Evolutionary conservation across 2,888 invertebrate species (phyloP).

Genomic region (Xylota sylvarum): DNA sequence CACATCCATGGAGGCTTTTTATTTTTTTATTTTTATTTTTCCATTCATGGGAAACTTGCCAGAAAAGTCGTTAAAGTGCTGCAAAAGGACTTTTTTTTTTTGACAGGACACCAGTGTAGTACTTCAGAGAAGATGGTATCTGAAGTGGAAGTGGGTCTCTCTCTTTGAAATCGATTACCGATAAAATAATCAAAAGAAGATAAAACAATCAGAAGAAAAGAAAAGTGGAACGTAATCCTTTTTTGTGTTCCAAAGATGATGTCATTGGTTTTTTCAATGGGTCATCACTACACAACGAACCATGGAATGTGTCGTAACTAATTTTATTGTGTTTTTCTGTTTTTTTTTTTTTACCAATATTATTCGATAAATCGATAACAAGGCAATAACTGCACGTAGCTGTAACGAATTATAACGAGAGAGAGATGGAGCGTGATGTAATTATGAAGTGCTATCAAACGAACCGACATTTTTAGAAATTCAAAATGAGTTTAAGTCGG

Average conservation of each 20-base stretch:
- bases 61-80: not conserved
- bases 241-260: not conserved
- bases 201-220: not conserved
- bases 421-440: not conserved
- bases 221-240: not conserved
- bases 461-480: not conserved
- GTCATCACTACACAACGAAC: not conserved
- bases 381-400: slow-evolving; percentile 8
- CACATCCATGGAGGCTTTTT: not conserved
- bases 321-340: not conserved
- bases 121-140: not conserved
- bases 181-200: not conserved
- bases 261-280: not conserved
- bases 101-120: not conserved
- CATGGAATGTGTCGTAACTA: not conserved
- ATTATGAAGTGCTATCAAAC: not conserved
- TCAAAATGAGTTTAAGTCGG: not conserved
- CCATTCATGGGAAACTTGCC: not conserved
- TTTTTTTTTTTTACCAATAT: too few species aligned
- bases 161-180: not conserved
- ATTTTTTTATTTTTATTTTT: not conserved
- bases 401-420: not conserved
- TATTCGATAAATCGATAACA: slow-evolving; percentile 2
- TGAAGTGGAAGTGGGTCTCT: not conserved
- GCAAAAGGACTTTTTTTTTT: not conserved